Base-by-base conservation (phyloP, 1,140 invertebrate species). In the Drosophila carrolli region DNA sequence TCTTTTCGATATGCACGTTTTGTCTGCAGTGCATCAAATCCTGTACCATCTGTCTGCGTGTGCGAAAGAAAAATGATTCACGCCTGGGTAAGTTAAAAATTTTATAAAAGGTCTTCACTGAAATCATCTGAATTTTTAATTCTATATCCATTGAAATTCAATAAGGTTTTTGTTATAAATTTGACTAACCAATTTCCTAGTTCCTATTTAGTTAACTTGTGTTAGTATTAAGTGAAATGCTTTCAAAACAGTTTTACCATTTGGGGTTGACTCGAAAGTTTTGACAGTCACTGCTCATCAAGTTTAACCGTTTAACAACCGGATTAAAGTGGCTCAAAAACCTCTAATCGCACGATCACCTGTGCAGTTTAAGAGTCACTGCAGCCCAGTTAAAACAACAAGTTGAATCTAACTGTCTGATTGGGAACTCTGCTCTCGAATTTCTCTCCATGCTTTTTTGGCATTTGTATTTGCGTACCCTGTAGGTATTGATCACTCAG, bases 41-140 rank as follows among this genome's bases (percentile, higher is more conserved):
- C 41, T 95, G 97, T 91, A 97, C 97, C 81, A 98, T 99, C 93
- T 98, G 97, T 92, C 93, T 99, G 37, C 95, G 97, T 62, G 97
- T 99, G 56, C 98, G 97, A 92, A 94, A 97, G 92, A 95, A 96
- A 91, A 97, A 95, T 82, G 96, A 97, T 77, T 96, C 95, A 59
- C 95, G 96, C 94, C 93, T 97, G 91, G 96, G 97, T 98, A 93
- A 97, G 97, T 95, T 66, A 13, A 3, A 4, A 11, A n/a, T 8
- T 29, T 14, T 29, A 13, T 29, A 29, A 8, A 41, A 41, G n/a
- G 6, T 2, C 8, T n/a, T n/a, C 1, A 7, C n/a, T 9, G 3
- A 43, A 16, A 43, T 9, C 29, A 8, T 32, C 29, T 32, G 5
- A 32, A 16, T 16, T 16, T 16, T 0, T 0, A 16, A 16, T 16